Evolutionary conservation across 1,140 invertebrate genomes (phyloP), one percentile per base, ranked within the genome.

Genomic region (Leptinotarsa undecemlineata): DNA sequence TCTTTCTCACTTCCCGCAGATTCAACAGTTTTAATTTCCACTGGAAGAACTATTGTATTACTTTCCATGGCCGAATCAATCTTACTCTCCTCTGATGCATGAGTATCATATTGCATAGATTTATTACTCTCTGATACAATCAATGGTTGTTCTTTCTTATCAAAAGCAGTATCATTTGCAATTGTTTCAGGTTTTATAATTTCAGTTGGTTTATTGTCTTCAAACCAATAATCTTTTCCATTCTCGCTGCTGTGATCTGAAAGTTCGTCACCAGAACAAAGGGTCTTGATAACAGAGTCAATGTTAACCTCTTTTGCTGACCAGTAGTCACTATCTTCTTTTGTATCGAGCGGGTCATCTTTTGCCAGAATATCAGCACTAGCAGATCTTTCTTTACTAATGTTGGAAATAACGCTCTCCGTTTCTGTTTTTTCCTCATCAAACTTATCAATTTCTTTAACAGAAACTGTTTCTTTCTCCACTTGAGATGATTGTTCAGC

Each of bases 241-340:
- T 83, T 64, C 86, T 87, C 86, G 21, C 73, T 83, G 17, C 85
- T 85, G 4, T 83, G 78, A 68, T 87, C 88, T 11, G 80, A 81
- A 0, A 87, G 78, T 73, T 88, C 87, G 11, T 84, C 74, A 2
- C 87, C 86, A 14, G 86, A 86, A 84, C 88, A 89, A 0, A 90
- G 76, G 4, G 91, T 91, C 82, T 93, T 92, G 69, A 94, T 93
- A 17, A 94, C 92, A 42, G 91, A 93, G 76, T 93, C 92, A 72
- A 93, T 92, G 79, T 92, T 92, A 1, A 93, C 88, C 79, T 93
- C 92, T 84, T 93, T 93, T 2, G 91, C 90, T 23, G 90, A 91
- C 92, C 92, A 93, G 80, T 90, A 91, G 81, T 93, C 91, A 81
- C 89, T 92, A 79, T 93, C 92, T 76, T 93, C 91, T 78, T 91